Evolutionary conservation across 2,113 vertebrate genomes (phyloP), one percentile per base, ranked within the genome.

Genomic region (Physeter macrocephalus): DNA sequence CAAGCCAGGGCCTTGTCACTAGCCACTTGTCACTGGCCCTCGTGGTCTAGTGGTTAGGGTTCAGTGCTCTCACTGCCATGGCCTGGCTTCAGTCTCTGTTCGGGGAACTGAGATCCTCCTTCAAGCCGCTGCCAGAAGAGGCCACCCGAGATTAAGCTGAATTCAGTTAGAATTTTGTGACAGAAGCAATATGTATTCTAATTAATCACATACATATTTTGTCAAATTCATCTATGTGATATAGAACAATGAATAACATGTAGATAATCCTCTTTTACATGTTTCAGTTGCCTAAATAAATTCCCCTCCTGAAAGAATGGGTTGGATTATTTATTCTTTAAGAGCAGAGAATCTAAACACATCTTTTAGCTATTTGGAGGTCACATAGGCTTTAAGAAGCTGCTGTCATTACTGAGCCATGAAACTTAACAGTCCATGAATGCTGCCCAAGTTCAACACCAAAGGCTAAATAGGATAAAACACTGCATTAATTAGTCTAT

Each of bases 361-460:
- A 94, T 93, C 87, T 97, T 95, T 95, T 69, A 81, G 88, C 81
- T 93, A 93, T 95, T 86, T 97, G 49, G 97, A 98, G 97, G 98
- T 98, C 98, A 98, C 95, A 97, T 97, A 97, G 67, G 94, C 67
- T 97, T 96, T 86, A 62, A 97, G 95, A 81, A 95, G 97, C 97
- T 97, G 49, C 98, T 98, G 67, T 96, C 97, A 97, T 98, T 98
- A 98, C 34, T 88, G 39, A 97, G 74, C 96, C 97, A 97, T 98
- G 98, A 98, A 98, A 98, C 91, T 97, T 98, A 98, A 98, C 88
- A 93, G 87, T 27, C 96, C 96, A 97, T 98, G 93, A 94, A 97
- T 71, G 61, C 94, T 96, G 90, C 82, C 57, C 1, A 66, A 97
- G 90, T 98, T 97, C 91, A 98, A 98, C 49, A 98, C 96, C 96